Evolutionary conservation across 1,140 invertebrate species (phyloP).

Genomic region (Diorhabda elongata): DNA sequence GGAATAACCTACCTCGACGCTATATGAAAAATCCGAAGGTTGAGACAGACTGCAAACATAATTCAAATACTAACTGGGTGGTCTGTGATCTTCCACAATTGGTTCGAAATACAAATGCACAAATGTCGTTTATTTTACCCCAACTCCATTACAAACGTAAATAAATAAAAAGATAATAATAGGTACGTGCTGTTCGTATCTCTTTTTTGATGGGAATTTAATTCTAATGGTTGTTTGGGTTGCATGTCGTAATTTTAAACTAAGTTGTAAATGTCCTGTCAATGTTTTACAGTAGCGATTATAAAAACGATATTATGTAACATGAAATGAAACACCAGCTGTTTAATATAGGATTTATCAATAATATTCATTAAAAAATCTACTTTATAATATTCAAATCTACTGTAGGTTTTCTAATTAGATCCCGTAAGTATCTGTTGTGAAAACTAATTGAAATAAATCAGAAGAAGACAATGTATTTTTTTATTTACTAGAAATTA

Average conservation of each 20-base stretch:
- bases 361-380: too few species aligned
- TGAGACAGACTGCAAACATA: neutral
- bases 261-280: neutral
- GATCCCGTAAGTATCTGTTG: too few species aligned
- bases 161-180: constrained; percentile 3
- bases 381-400: too few species aligned
- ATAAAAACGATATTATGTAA: too few species aligned
- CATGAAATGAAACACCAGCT: too few species aligned
- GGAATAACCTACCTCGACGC: too few species aligned
- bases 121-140: neutral
- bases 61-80: neutral
- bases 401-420: too few species aligned
- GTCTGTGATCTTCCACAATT: constrained; percentile 1
- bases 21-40: neutral
- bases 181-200: neutral
- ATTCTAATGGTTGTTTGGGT: neutral
- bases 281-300: neutral
- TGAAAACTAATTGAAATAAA: too few species aligned
- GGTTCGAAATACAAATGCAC: neutral
- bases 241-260: neutral
- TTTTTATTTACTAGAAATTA: too few species aligned
- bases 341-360: too few species aligned
- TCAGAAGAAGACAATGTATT: too few species aligned
- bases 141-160: neutral
- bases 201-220: neutral